Conservation (phyloP, 2,888 invertebrate species). For the Rotaria macrura region DNA sequence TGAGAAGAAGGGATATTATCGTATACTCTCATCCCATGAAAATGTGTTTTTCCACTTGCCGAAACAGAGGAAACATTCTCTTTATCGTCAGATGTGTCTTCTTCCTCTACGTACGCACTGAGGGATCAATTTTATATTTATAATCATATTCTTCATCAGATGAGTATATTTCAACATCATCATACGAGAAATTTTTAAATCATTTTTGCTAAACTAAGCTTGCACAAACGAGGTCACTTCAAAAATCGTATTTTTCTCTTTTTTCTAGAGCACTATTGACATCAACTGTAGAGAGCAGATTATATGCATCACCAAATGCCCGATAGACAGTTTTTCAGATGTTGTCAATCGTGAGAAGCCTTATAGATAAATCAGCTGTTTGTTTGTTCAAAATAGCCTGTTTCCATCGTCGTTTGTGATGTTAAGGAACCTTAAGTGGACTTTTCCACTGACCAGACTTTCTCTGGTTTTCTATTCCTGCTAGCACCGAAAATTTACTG, state of each 20-base stretch:
- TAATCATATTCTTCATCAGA: background rate
- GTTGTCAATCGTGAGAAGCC: background rate
- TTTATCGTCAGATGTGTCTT: background rate
- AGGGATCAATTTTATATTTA: background rate
- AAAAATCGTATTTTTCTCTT: background rate
- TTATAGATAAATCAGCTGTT: background rate
- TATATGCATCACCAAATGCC: background rate
- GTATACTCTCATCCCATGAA: background rate
- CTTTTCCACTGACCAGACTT: background rate
- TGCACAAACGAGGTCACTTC: background rate
- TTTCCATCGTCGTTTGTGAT: background rate
- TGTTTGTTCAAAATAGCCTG: background rate
- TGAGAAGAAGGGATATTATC: background rate
- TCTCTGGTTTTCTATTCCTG: background rate
- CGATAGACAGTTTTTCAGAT: background rate
- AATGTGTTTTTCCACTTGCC: background rate
- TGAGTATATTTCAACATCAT: too few relatives aligned
- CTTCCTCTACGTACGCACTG: background rate
- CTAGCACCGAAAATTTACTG: background rate
- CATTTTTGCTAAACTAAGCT: background rate
- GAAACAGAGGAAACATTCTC: background rate
- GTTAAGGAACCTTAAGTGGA: background rate
- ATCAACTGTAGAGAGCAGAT: background rate
- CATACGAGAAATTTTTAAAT: background rate
- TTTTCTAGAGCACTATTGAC: background rate